Percentiles rank a stretch among this genome's conserved stretches.
These are phyloP conservation scores for Nautilus pompilius DNA, from an alignment of 1,140 invertebrate species.

Conservation along the genomic window DNA sequence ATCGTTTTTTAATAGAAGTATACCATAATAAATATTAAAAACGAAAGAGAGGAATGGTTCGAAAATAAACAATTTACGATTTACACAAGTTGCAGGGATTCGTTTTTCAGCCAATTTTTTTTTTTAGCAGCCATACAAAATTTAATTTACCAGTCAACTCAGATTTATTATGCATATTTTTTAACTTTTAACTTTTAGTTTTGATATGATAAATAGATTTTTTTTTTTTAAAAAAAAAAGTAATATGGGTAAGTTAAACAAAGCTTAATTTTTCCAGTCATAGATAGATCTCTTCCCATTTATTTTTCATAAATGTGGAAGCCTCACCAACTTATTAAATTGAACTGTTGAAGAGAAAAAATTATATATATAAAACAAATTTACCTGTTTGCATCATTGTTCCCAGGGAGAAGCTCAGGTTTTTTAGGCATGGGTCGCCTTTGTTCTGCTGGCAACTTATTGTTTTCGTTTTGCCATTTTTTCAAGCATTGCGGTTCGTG, in stretches of 20 bases:
- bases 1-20: too few relatives aligned
- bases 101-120: too few relatives aligned
- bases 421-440: slow-evolving; percentile 64
- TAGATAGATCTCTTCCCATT: background rate
- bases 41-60: too few relatives aligned
- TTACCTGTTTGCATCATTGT: background rate
- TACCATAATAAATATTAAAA: too few relatives aligned
- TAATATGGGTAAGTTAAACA: background rate
- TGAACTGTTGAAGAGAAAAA: background rate
- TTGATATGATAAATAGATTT: too few relatives aligned
- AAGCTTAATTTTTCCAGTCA: background rate
- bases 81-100: too few relatives aligned
- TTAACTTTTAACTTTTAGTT: too few relatives aligned
- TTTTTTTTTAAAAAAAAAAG: background rate
- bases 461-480: slow-evolving; percentile 71
- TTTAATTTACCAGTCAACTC: too few relatives aligned
- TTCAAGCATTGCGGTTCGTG: slow-evolving; percentile 77
- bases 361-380: background rate
- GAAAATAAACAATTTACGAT: too few relatives aligned
- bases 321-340: background rate
- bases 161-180: too few relatives aligned
- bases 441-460: slow-evolving; percentile 62
- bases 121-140: too few relatives aligned
- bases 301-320: background rate
- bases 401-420: slow-evolving; percentile 57